Percentiles rank a stretch among this genome's conserved stretches.
Conservation (phyloP, 2,797 vertebrate species). For the Enteromius unitaeniatus region DNA sequence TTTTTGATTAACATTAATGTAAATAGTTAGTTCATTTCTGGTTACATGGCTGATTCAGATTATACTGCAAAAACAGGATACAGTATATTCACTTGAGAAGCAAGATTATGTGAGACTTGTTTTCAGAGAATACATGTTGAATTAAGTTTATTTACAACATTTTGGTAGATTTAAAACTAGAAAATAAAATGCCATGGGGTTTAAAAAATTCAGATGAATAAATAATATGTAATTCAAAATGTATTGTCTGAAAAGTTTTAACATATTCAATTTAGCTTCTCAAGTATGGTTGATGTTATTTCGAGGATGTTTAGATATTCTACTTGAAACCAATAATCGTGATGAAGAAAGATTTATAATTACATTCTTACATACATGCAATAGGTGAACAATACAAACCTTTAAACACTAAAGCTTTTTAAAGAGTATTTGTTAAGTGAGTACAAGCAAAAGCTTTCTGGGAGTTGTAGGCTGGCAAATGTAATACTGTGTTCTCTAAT, state of each 20-base stretch:
- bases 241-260: neutral
- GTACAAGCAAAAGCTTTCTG: neutral
- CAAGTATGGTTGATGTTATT: neutral
- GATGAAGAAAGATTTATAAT: neutral
- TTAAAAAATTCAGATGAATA: neutral
- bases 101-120: neutral
- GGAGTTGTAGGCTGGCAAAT: slow-evolving; percentile 19
- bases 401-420: neutral
- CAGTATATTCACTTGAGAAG: neutral
- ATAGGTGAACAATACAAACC: neutral
- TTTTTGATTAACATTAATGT: neutral
- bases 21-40: neutral
- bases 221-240: neutral
- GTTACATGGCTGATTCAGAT: neutral
- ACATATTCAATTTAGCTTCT: neutral
- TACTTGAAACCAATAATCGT: neutral
- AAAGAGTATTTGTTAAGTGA: slow-evolving; percentile 24
- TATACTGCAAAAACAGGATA: neutral
- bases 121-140: neutral
- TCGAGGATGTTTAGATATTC: neutral
- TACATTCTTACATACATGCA: neutral
- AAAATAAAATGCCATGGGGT: too few species aligned
- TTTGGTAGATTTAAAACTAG: neutral
- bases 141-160: neutral
- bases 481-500: neutral